Evolutionary conservation across 2,113 vertebrate species (phyloP).

Genomic region (Progne subis): DNA sequence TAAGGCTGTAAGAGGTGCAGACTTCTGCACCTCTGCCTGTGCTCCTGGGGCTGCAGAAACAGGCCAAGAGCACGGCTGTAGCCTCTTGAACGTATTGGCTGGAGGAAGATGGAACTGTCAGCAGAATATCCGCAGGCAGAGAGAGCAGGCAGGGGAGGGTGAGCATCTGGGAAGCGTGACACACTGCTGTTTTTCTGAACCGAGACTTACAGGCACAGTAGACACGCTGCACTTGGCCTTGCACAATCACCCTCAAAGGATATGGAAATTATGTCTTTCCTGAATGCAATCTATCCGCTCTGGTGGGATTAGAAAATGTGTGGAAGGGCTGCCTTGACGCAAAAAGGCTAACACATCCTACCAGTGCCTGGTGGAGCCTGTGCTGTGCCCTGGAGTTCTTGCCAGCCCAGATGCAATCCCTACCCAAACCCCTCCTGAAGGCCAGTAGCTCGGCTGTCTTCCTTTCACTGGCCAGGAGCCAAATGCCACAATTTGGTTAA

Average conservation of each 20-base stretch:
- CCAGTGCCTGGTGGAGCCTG: not conserved
- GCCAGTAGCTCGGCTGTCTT: not conserved
- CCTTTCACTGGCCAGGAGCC: not conserved
- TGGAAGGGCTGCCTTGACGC: not conserved
- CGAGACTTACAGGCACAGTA: fast-evolving
- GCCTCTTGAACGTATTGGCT: not conserved
- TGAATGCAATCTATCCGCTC: not conserved
- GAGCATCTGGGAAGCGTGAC: fast-evolving
- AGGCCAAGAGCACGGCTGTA: not conserved
- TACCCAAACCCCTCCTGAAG: not conserved
- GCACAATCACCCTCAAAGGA: not conserved
- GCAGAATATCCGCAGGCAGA: fast-evolving
- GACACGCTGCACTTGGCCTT: not conserved
- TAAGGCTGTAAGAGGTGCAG: not conserved
- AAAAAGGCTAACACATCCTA: not conserved
- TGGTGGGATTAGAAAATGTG: not conserved
- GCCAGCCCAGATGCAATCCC: not conserved
- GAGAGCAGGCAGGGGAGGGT: not conserved
- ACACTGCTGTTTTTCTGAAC: not conserved
- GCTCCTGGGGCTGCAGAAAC: not conserved
- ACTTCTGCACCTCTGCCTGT: not conserved
- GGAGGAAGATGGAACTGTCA: not conserved
- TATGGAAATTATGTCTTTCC: not conserved
- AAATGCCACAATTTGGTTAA: not conserved
- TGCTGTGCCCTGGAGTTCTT: fast-evolving